phyloP scores from a whole-genome alignment of 2,888 invertebrate genomes.

The Alsophila aescularia region DNA sequence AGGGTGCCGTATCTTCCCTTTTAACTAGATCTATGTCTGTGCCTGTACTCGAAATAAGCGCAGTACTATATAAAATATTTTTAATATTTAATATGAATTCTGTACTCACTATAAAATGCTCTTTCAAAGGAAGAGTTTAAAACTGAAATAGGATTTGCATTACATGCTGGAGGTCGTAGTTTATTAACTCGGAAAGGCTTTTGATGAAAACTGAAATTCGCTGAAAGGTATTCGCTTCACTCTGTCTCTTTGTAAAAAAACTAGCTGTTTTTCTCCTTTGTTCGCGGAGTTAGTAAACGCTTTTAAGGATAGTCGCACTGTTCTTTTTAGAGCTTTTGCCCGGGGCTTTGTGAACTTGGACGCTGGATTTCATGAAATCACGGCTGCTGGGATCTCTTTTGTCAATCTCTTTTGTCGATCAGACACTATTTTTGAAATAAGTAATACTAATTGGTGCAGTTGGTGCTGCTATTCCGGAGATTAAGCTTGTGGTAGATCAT shows the following conservation, averaged over 20 bases:
- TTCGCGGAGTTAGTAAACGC: slow-evolving; percentile 7
- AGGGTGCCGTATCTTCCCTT: too few relatives aligned
- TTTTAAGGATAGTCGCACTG: slow-evolving; percentile 11
- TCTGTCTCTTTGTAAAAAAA: slow-evolving; percentile 18
- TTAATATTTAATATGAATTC: slow-evolving; percentile 31
- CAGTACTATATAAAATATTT: slow-evolving; percentile 17
- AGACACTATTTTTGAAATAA: too few relatives aligned
- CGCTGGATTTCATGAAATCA: not conserved
- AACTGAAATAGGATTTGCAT: slow-evolving; percentile 31
- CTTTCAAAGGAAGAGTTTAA: slow-evolving; percentile 31
- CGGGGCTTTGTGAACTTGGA: slow-evolving; percentile 11
- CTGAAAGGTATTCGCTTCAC: slow-evolving; percentile 8
- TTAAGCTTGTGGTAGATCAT: too few relatives aligned
- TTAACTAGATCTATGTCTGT: too few relatives aligned
- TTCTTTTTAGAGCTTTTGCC: slow-evolving; percentile 16
- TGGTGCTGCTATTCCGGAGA: too few relatives aligned
- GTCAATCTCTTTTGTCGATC: not conserved
- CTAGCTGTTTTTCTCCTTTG: slow-evolving; percentile 11
- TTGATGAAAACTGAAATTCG: slow-evolving; percentile 31
- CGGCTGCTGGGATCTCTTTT: not conserved
- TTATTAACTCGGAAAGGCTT: slow-evolving; percentile 31
- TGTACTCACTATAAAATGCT: slow-evolving; percentile 18
- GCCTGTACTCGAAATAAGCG: slow-evolving; percentile 1
- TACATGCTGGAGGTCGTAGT: slow-evolving; percentile 25
- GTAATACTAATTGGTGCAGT: too few relatives aligned